These are phyloP conservation scores for Hydrotaea diabolus DNA, from an alignment of 2,888 invertebrate species.

Conservation along the genomic window DNA sequence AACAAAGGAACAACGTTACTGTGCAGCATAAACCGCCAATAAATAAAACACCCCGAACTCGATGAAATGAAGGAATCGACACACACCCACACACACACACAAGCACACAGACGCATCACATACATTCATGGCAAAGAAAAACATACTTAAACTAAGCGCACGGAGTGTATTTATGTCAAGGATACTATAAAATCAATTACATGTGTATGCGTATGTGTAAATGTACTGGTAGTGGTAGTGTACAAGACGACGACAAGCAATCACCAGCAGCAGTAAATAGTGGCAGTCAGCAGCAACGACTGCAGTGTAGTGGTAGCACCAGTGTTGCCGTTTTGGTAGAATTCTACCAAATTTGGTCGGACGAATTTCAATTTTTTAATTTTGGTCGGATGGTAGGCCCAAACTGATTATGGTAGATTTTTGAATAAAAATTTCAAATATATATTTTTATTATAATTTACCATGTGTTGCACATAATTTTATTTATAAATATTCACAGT, in stretches of 20 bases:
- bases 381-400: too few relatives aligned
- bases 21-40: conserved; percentile 59
- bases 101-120: background rate
- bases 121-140: background rate
- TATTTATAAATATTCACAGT: too few relatives aligned
- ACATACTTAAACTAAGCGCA: conserved; percentile 45
- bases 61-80: conserved; percentile 27
- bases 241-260: conserved; percentile 26
- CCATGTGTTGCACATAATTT: too few relatives aligned
- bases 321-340: too few relatives aligned
- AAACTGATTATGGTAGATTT: too few relatives aligned
- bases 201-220: conserved; percentile 18
- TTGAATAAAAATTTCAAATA: too few relatives aligned
- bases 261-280: conserved; percentile 29
- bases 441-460: too few relatives aligned
- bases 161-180: conserved; percentile 70
- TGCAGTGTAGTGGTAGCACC: background rate
- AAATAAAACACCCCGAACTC: conserved; percentile 54
- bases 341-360: too few relatives aligned
- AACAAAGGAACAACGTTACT: background rate
- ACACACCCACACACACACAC: background rate
- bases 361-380: too few relatives aligned
- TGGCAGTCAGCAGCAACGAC: conserved; percentile 5
- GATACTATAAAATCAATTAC: conserved; percentile 72
- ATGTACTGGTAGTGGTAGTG: background rate